Base-by-base conservation (phyloP, 2,113 vertebrate species). In the Paraplagusia blochii region DNA sequence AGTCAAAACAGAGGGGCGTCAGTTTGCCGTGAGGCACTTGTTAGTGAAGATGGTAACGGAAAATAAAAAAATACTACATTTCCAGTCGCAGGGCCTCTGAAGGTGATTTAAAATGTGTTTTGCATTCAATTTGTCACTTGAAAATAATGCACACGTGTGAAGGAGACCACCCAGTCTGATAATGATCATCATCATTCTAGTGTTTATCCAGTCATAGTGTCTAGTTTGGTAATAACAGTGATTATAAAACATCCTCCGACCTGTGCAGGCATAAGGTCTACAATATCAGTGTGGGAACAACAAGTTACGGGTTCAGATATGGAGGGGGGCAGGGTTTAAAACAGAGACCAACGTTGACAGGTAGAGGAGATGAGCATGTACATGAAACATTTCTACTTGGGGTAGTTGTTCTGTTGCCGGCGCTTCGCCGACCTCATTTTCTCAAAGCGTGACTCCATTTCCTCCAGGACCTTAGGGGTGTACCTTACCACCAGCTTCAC, bases 351-450 rank as follows among this genome's bases (percentile, higher is more conserved):
- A 70, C 63, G 69, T 65, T 70, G 66, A 77, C 72, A 74, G 67
- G 69, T 64, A 65, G 35, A 78, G 49, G 54, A 72, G 49, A 57
- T 65, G 80, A 62, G 70, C 56, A 75, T 73, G 64, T 52, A 67
- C 50, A 66, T 36, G 42, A 51, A 53, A 39, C 72, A 72, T 63
- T 74, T 64, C 89, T 92, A 92, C 82, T 92, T 83, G 53, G 89
- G 84, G 75, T 84, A 91, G 84, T 69, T 97, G 83, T 95, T 99
- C 87, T 99, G 95, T 88, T 99, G 97, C 69, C 95, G 92, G 88
- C 95, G 95, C 85, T 96, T 99, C 18, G 96, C 96, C 0, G 96
- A 98, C 87, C 96, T 93, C 96, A 98, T 96, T 90, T 99, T 99
- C 83, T 99, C 95, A 85, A 99, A 98, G 69, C 95, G 93, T 0